A percentile compares a stretch with the other conserved stretches of the same genome.
These are phyloP conservation scores for Spheniscus mendiculus DNA, from an alignment of 2,113 vertebrate species.

Conservation along the genomic window DNA sequence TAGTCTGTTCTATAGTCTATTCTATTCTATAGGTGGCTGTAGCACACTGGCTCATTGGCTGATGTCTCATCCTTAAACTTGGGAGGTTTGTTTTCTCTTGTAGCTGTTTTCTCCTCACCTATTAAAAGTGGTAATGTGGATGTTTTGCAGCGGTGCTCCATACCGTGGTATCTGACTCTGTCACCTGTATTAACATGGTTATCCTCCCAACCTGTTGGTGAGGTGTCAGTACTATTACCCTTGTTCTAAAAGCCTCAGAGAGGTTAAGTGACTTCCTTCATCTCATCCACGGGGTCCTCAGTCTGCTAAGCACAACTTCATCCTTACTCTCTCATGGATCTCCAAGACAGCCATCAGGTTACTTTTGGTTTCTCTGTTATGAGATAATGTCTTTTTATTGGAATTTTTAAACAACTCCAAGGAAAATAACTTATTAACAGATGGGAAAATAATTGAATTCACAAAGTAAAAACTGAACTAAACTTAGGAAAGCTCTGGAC, in stretches of 20 bases:
- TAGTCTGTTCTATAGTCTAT: not conserved
- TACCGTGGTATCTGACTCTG: not conserved
- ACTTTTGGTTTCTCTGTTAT: not conserved
- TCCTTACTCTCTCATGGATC: not conserved
- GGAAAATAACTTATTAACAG: conserved; percentile 53
- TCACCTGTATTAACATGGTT: not conserved
- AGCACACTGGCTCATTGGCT: not conserved
- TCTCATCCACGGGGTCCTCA: not conserved
- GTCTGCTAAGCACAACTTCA: not conserved
- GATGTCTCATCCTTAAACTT: not conserved
- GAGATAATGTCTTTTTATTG: not conserved
- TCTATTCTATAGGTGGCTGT: not conserved
- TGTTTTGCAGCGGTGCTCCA: not conserved
- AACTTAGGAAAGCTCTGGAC: conserved; percentile 46
- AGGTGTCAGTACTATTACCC: not conserved
- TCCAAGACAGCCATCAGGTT: not conserved
- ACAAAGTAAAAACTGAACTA: conserved; percentile 40
- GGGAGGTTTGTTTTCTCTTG: not conserved
- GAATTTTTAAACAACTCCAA: conserved; percentile 61
- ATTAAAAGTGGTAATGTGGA: not conserved
- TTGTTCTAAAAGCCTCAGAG: not conserved
- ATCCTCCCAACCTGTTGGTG: not conserved
- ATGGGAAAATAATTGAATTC: conserved; percentile 58
- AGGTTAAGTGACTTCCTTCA: not conserved
- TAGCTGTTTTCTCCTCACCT: not conserved